phyloP scores from a whole-genome alignment of 2,888 invertebrate genomes.

The Merodon equestris region DNA sequence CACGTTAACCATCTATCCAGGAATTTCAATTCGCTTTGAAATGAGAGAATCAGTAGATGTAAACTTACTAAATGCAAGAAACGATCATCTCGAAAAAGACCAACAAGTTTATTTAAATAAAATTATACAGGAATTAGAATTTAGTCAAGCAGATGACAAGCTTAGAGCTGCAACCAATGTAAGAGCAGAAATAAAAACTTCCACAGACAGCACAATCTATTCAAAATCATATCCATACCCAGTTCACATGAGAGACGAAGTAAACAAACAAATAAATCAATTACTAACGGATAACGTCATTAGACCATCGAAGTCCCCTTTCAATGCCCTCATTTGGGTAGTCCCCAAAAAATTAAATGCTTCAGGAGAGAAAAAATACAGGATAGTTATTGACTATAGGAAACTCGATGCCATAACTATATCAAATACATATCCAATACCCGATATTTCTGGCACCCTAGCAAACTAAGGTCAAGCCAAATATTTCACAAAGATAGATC shows the following conservation, averaged over 20 bases:
- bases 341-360: constrained; percentile 31
- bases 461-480: constrained; percentile 35
- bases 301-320: constrained; percentile 65
- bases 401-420: constrained; percentile 40
- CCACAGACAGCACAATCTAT: background rate
- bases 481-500: constrained; percentile 40
- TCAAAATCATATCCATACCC: constrained; percentile 73
- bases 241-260: constrained; percentile 71
- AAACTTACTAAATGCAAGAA: too few relatives aligned
- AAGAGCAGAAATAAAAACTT: background rate
- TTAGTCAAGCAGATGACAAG: background rate
- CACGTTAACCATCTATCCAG: constrained; percentile 5
- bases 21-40: constrained; percentile 7
- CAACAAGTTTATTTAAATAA: background rate
- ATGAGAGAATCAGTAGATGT: constrained; percentile 4
- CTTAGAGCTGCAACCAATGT: background rate
- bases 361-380: constrained; percentile 10
- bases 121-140: background rate
- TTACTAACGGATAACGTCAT: constrained; percentile 71
- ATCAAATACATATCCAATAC: constrained; percentile 19
- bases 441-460: constrained; percentile 18
- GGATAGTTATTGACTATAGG: constrained; percentile 31
- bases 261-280: constrained; percentile 72
- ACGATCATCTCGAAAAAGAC: too few relatives aligned
- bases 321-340: constrained; percentile 59